phyloP scores from a whole-genome alignment of 2,888 invertebrate genomes.

The Notodonta dromedarius region DNA sequence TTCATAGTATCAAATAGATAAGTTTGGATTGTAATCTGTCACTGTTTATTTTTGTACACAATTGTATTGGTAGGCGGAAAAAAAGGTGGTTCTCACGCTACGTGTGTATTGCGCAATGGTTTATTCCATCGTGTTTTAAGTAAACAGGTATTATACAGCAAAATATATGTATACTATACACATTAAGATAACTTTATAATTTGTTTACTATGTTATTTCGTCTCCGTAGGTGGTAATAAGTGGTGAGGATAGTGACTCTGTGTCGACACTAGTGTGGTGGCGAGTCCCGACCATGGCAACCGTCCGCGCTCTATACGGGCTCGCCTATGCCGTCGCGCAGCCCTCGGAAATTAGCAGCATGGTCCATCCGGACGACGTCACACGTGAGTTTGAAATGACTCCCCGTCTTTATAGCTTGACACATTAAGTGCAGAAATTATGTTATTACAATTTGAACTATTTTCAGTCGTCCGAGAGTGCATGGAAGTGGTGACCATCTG shows the following conservation, averaged over 20 bases:
- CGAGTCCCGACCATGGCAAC: slow-evolving; percentile 74
- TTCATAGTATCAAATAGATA: too few species aligned
- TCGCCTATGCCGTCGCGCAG: slow-evolving; percentile 72
- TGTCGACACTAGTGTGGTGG: slow-evolving; percentile 75
- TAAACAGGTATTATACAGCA: neutral
- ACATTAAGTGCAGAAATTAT: neutral
- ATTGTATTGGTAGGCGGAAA: too few species aligned
- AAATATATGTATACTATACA: neutral
- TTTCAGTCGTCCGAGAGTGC: slow-evolving; percentile 93
- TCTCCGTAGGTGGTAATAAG: slow-evolving; percentile 68
- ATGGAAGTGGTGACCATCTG: slow-evolving; percentile 96
- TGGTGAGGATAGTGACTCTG: slow-evolving; percentile 68
- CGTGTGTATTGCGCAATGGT: too few species aligned
- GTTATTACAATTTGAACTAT: neutral
- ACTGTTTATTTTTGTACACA: too few species aligned
- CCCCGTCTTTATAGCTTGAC: neutral
- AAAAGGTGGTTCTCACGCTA: too few species aligned
- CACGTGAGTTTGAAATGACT: slow-evolving; percentile 65
- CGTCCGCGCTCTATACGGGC: slow-evolving; percentile 72
- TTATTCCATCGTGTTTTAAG: too few species aligned
- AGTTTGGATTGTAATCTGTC: too few species aligned
- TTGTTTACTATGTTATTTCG: neutral
- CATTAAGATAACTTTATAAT: too few species aligned
- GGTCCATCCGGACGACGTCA: slow-evolving; percentile 88
- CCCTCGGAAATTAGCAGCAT: slow-evolving; percentile 56